Percentiles rank a stretch among this genome's conserved stretches.
phyloP scores from a whole-genome alignment of 1,140 invertebrate genomes.

The Calephelis nemesis region DNA sequence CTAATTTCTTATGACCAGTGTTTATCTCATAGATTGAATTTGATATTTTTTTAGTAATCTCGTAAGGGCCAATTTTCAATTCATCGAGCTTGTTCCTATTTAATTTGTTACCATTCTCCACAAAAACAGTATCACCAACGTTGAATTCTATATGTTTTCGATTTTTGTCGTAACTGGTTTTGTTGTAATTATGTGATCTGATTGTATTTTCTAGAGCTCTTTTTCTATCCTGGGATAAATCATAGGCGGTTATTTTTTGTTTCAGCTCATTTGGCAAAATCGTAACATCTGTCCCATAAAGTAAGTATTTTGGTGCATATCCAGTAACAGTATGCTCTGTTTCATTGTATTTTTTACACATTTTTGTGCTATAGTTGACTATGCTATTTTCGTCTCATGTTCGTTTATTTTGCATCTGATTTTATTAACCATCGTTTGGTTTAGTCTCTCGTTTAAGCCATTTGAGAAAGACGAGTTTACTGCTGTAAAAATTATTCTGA shows the following conservation, averaged over 20 bases:
- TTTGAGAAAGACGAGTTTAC: too few species aligned
- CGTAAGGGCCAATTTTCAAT: too few species aligned
- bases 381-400: too few species aligned
- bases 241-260: slow-evolving; percentile 32
- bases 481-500: too few species aligned
- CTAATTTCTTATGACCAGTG: too few species aligned
- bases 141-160: slow-evolving; percentile 26
- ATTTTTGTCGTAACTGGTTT: slow-evolving; percentile 35
- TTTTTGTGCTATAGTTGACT: too few species aligned
- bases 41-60: too few species aligned
- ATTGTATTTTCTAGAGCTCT: slow-evolving; percentile 28
- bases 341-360: too few species aligned
- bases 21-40: too few species aligned
- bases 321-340: slow-evolving; percentile 31
- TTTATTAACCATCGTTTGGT: too few species aligned
- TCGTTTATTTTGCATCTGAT: too few species aligned
- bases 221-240: slow-evolving; percentile 18
- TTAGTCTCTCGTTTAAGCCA: too few species aligned
- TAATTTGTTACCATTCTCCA: slow-evolving; percentile 40
- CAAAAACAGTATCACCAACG: slow-evolving; percentile 34
- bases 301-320: slow-evolving; percentile 48
- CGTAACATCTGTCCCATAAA: slow-evolving; percentile 43
- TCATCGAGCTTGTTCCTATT: slow-evolving; percentile 22
- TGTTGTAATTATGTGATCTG: slow-evolving; percentile 37
- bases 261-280: slow-evolving; percentile 42